These are phyloP conservation scores for Lasiurus borealis DNA, from an alignment of 2,113 vertebrate species.

Conservation along the genomic window DNA sequence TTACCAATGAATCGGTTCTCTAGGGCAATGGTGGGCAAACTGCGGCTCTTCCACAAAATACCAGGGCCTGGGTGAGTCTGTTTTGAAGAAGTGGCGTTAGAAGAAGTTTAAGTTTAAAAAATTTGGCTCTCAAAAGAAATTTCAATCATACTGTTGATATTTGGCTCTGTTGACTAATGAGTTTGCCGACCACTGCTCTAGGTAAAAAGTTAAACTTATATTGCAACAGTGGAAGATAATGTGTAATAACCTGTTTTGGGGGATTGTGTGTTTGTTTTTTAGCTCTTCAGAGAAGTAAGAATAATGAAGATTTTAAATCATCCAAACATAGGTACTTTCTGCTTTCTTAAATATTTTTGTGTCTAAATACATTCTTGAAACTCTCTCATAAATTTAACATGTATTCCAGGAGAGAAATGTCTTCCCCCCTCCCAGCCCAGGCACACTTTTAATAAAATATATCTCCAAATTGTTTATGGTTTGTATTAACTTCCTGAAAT, in stretches of 20 bases:
- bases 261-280: conserved; percentile 83
- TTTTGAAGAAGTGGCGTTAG: no score
- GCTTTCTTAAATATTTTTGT: conserved; percentile 75
- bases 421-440: background rate
- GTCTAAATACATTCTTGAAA: conserved; percentile 64
- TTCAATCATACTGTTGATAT: no score
- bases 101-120: no score
- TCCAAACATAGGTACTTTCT: conserved; percentile 95
- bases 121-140: no score
- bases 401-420: background rate
- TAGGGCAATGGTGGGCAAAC: background rate
- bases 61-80: no score
- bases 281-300: conserved; percentile 99
- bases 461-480: background rate
- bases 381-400: conserved; percentile 27
- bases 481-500: conserved; percentile 22
- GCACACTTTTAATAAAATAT: conserved; percentile 6
- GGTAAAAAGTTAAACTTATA: conserved; percentile 63
- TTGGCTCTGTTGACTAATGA: no score
- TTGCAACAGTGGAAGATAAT: conserved; percentile 16
- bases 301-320: conserved; percentile 99
- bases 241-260: conserved; percentile 76
- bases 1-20: background rate
- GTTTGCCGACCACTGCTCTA: background rate
- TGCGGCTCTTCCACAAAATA: no score